Evolutionary conservation across 2,113 vertebrate species (phyloP).

Genomic region (Tilapia sparmanii): DNA sequence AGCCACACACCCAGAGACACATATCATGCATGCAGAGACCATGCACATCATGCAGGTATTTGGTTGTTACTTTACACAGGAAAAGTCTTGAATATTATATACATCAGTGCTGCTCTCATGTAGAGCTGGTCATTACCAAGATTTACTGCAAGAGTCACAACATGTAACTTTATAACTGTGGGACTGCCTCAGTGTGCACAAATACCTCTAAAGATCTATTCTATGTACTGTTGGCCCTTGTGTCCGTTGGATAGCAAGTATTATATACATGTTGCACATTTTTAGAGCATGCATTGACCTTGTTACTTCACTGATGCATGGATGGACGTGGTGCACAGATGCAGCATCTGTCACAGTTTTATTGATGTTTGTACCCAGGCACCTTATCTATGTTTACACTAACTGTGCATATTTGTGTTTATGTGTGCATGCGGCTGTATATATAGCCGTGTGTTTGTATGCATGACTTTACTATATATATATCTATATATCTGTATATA

Average conservation of each 20-base stretch:
- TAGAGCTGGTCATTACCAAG: background rate
- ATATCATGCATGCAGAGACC: background rate
- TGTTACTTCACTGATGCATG: slow-evolving; percentile 28
- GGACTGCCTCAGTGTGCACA: background rate
- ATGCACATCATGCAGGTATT: slow-evolving; percentile 32
- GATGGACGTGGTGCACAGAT: slow-evolving; percentile 26
- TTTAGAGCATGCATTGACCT: background rate
- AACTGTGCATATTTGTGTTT: slow-evolving; percentile 59
- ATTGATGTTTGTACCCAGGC: slow-evolving; percentile 55
- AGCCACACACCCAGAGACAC: slow-evolving; percentile 36
- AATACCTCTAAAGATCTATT: background rate
- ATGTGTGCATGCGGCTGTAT: slow-evolving; percentile 25
- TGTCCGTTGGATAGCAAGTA: background rate
- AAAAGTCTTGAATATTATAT: slow-evolving; percentile 1
- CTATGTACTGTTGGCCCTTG: background rate
- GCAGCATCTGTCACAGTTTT: slow-evolving; percentile 62
- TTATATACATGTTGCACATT: background rate
- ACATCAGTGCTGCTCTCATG: background rate
- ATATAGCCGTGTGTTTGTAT: slow-evolving; percentile 1
- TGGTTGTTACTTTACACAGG: slow-evolving; percentile 29
- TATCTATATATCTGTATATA: background rate
- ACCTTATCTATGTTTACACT: slow-evolving; percentile 60
- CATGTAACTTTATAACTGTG: slow-evolving; percentile 38
- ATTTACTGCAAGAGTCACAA: background rate
- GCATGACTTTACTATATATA: slow-evolving; percentile 3